phyloP scores from a whole-genome alignment of 2,888 invertebrate genomes.

The Bellardia pandia region DNA sequence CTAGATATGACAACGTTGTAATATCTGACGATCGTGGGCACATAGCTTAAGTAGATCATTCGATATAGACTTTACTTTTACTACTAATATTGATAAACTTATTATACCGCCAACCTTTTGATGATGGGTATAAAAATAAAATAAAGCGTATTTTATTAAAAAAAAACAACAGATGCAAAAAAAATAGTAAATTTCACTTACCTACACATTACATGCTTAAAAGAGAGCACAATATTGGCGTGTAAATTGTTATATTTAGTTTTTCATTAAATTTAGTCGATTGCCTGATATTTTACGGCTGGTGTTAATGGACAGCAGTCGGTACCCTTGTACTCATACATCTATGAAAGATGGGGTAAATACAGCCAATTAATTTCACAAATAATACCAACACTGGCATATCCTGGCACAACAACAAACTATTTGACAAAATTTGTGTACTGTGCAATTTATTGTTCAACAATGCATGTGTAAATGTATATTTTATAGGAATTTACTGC shows the following conservation, averaged over 20 bases:
- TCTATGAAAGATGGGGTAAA: background rate
- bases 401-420: background rate
- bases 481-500: slow-evolving; percentile 5
- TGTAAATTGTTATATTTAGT: slow-evolving; percentile 54
- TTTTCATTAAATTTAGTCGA: slow-evolving; percentile 54
- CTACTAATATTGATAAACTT: no score
- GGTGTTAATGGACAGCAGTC: slow-evolving; percentile 21
- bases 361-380: slow-evolving; percentile 62
- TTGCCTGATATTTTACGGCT: slow-evolving; percentile 33
- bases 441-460: background rate
- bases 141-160: background rate
- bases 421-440: slow-evolving; percentile 31
- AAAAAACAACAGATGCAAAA: slow-evolving; percentile 10
- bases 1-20: no score
- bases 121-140: background rate
- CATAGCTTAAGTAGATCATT: no score
- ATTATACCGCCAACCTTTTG: no score
- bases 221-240: slow-evolving; percentile 41
- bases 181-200: slow-evolving; percentile 4
- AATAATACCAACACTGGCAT: slow-evolving; percentile 36
- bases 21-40: no score
- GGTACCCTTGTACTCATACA: background rate
- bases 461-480: background rate
- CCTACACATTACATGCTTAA: slow-evolving; percentile 17
- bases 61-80: no score